Evolutionary conservation across 1,140 invertebrate genomes (phyloP).

Genomic region (Bombus waltoni): DNA sequence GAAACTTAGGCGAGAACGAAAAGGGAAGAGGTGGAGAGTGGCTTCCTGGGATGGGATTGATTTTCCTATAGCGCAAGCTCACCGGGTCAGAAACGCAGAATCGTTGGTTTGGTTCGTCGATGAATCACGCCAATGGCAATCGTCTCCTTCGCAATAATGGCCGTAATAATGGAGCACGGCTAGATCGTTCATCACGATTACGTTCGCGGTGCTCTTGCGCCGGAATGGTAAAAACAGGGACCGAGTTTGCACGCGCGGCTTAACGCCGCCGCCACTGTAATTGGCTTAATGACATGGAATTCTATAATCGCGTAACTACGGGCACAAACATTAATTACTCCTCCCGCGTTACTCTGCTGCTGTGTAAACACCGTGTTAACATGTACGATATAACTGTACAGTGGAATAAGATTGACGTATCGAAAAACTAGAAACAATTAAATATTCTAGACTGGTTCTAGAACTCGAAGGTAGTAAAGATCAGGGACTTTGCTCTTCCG

Average conservation of each 20-base stretch:
- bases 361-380: slow-evolving; percentile 13
- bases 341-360: background rate
- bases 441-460: background rate
- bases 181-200: slow-evolving; percentile 64
- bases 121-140: slow-evolving; percentile 62
- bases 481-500: background rate
- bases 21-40: no score
- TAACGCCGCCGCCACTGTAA: slow-evolving; percentile 6
- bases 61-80: background rate
- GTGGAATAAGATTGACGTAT: background rate
- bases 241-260: slow-evolving; percentile 27
- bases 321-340: slow-evolving; percentile 15
- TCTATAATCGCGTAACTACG: slow-evolving; percentile 23
- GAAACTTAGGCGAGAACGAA: no score
- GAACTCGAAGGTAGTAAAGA: background rate
- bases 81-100: slow-evolving; percentile 45
- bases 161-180: slow-evolving; percentile 58
- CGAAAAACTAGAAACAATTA: background rate
- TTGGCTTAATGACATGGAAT: slow-evolving; percentile 35
- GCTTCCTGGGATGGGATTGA: slow-evolving; percentile 19
- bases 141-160: slow-evolving; percentile 63
- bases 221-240: slow-evolving; percentile 30
- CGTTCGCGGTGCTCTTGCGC: slow-evolving; percentile 18
- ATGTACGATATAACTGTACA: background rate
- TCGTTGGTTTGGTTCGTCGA: slow-evolving; percentile 24